phyloP scores from a whole-genome alignment of 2,888 invertebrate genomes.

The Dermolepida albohirtum region DNA sequence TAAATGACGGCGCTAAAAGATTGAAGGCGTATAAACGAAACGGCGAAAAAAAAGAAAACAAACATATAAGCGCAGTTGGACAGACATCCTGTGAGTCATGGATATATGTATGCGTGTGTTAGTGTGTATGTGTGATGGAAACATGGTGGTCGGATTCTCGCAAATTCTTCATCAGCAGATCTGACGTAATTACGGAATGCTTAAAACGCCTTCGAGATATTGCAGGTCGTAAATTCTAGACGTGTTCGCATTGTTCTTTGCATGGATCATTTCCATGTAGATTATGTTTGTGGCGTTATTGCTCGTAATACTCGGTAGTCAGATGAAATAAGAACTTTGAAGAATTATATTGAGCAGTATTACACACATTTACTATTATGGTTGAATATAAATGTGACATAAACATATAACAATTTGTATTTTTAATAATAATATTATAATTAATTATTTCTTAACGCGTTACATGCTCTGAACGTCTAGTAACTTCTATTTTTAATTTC shows the following conservation, averaged over 20 bases:
- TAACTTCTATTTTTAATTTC: too few relatives aligned
- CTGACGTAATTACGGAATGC: conserved; percentile 30
- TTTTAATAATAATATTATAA: too few relatives aligned
- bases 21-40: conserved; percentile 6
- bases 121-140: neutral
- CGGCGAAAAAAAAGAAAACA: conserved; percentile 4
- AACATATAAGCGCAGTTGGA: neutral
- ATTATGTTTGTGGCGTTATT: conserved; percentile 1
- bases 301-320: neutral
- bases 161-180: conserved; percentile 21
- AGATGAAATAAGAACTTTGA: neutral
- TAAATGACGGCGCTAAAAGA: conserved; percentile 6
- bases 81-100: conserved; percentile 10
- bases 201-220: conserved; percentile 16
- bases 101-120: neutral
- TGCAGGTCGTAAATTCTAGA: conserved; percentile 18
- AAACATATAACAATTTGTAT: too few relatives aligned
- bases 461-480: too few relatives aligned
- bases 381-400: too few relatives aligned
- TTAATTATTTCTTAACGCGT: too few relatives aligned
- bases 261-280: conserved; percentile 10
- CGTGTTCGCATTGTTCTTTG: conserved; percentile 23
- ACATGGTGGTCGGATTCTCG: conserved; percentile 23
- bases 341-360: neutral
- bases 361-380: too few relatives aligned